These are phyloP conservation scores for Megaceryle alcyon DNA, from an alignment of 2,797 vertebrate species.

Conservation along the genomic window DNA sequence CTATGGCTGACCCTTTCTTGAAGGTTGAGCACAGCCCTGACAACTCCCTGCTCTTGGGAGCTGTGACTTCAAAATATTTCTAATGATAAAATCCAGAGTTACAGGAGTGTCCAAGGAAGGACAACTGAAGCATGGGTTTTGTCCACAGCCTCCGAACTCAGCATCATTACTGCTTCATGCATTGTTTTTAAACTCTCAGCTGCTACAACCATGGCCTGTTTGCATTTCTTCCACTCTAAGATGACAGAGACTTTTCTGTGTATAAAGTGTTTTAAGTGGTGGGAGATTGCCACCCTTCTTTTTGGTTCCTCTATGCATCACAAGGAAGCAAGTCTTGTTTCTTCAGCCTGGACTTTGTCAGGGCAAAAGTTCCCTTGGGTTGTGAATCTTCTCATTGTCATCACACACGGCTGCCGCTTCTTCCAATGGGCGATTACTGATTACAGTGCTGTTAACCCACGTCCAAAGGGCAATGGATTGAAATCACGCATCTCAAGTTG, in stretches of 20 bases:
- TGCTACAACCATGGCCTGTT: not conserved
- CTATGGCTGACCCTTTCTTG: not conserved
- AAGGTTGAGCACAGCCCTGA: not conserved
- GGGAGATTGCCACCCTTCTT: not conserved
- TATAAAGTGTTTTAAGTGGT: accelerated
- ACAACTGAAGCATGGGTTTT: not conserved
- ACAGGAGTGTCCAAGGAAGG: not conserved
- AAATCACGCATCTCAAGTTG: accelerated
- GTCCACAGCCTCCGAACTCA: not conserved
- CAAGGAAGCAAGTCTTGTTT: not conserved
- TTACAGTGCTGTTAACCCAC: not conserved
- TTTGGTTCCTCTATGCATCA: not conserved
- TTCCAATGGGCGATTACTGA: not conserved
- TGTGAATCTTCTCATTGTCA: not conserved
- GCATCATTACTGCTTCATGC: accelerated
- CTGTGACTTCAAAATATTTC: not conserved
- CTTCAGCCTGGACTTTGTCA: not conserved
- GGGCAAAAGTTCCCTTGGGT: not conserved
- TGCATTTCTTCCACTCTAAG: not conserved
- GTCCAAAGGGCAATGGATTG: not conserved
- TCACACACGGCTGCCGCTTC: not conserved
- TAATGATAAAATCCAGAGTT: not conserved
- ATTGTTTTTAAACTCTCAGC: not conserved
- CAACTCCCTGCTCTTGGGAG: accelerated
- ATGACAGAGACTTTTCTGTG: not conserved